Evolutionary conservation across 1,140 invertebrate species (phyloP), one percentile per base, ranked within the genome.

Genomic region (Pseudomyrmex dendroicus): DNA sequence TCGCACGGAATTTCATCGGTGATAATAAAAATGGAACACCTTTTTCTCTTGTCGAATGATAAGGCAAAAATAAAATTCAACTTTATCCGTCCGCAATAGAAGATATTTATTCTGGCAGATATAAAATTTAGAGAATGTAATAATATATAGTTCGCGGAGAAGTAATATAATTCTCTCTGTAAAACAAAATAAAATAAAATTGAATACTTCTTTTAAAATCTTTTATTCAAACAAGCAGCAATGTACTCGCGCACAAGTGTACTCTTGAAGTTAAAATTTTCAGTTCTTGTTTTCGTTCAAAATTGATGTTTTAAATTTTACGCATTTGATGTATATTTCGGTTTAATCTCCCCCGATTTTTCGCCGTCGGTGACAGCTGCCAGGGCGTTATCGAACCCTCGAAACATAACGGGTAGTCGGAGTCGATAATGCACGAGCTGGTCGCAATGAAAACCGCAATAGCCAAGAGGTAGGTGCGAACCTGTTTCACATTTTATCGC

Each of bases 401-500:
- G 73, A 83, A 83, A 83, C 64, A 77, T 74, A 78, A 76, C 82
- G 46, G 50, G 35, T 35, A 35, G 35, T 35, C 35, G 35, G 82
- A 83, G 61, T 78, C 73, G 82, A 83, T 83, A 83, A 78, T 66
- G 46, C 64, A 78, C 82, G 73, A 80, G 76, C 68, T 72, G 66
- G 66, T 80, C n/a, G 76, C 66, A 70, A 61, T 80, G 76, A 80
- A 80, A 80, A 80, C 76, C 76, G 66, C 76, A 80, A 80, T 80
- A 70, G 54, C 66, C 44, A 73, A n/a, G 76, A 82, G 67, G n/a
- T 35, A 66, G 67, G 78, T 46, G 76, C 44, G 56, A 80, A 66
- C n/a, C 73, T 78, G 73, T 66, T 67, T 83, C 82, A 77, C 74
- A 83, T 83, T 76, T 83, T 83, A 78, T 78, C 82, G 73, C 54